Percentiles rank a stretch among this genome's conserved stretches.
Conservation (phyloP, 2,888 invertebrate species). For the Rhagophthalmus giganteus region DNA sequence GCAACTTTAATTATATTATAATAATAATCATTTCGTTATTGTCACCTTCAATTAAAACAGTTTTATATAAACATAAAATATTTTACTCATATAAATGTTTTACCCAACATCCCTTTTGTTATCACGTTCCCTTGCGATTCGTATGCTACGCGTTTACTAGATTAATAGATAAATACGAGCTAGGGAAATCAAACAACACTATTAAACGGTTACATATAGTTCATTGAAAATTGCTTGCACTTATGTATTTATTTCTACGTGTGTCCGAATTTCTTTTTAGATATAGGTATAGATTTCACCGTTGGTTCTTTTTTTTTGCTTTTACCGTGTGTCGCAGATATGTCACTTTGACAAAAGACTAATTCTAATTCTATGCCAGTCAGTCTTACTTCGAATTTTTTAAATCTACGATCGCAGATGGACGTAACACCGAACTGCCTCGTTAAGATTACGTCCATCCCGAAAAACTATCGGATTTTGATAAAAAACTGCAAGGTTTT, state of each 20-base stretch:
- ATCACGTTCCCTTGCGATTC: constrained; percentile 1
- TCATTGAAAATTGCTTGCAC: constrained; percentile 9
- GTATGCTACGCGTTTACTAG: constrained; percentile 1
- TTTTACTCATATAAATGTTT: constrained; percentile 1
- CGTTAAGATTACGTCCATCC: constrained; percentile 6
- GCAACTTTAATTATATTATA: no score
- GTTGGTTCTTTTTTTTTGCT: constrained; percentile 28
- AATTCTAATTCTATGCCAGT: constrained; percentile 29
- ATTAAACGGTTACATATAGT: constrained; percentile 2
- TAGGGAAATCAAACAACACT: constrained; percentile 5
- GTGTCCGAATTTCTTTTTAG: constrained; percentile 1
- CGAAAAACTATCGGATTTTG: constrained; percentile 14
- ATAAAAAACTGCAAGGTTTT: constrained; percentile 8
- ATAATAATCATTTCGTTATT: no score
- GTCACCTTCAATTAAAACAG: not conserved
- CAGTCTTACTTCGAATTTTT: constrained; percentile 27
- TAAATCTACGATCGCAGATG: constrained; percentile 11
- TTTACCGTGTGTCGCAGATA: constrained; percentile 26
- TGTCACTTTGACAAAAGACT: constrained; percentile 27
- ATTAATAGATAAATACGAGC: constrained; percentile 1
- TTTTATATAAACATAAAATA: not conserved
- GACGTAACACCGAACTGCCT: constrained; percentile 8
- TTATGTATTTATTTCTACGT: constrained; percentile 8
- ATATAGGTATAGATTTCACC: constrained; percentile 6
- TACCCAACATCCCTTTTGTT: constrained; percentile 1